phyloP scores from a whole-genome alignment of 2,113 vertebrate species.

The Rhinolophus sinicus region DNA sequence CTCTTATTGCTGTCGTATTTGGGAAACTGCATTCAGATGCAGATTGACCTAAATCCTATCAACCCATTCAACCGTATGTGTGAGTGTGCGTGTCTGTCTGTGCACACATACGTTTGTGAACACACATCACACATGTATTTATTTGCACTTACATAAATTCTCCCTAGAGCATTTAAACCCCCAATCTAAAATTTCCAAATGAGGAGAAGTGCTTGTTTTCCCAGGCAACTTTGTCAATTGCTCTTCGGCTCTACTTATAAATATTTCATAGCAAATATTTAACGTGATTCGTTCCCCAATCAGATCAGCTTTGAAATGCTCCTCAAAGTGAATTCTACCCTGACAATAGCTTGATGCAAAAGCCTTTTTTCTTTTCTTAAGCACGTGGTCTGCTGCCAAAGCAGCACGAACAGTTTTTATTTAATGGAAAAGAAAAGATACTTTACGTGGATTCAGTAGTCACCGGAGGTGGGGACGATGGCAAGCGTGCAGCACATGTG shows the following conservation, averaged over 20 bases:
- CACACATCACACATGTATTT: constrained; percentile 71
- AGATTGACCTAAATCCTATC: constrained; percentile 94
- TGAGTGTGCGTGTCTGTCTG: constrained; percentile 51
- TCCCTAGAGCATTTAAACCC: constrained; percentile 53
- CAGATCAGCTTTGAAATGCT: constrained; percentile 88
- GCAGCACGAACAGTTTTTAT: constrained; percentile 87
- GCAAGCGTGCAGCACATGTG: constrained; percentile 80
- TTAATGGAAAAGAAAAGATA: constrained; percentile 88
- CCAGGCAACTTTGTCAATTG: constrained; percentile 84
- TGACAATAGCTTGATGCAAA: constrained; percentile 90
- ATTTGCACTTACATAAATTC: constrained; percentile 70
- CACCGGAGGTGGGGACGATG: constrained; percentile 63
- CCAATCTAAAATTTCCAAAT: constrained; percentile 74
- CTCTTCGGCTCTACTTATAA: constrained; percentile 86
- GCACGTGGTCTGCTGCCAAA: constrained; percentile 87
- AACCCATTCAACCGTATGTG: constrained; percentile 82
- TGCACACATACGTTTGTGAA: background rate
- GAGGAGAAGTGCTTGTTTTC: constrained; percentile 82
- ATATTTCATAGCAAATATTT: constrained; percentile 93
- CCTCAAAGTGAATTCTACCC: constrained; percentile 87
- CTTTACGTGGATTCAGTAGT: constrained; percentile 84
- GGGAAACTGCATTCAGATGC: constrained; percentile 93
- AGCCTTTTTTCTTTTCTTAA: constrained; percentile 85
- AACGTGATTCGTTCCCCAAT: constrained; percentile 88
- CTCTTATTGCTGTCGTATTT: constrained; percentile 84